These are phyloP conservation scores for Eurytoma adleriae DNA, from an alignment of 2,888 invertebrate genomes.

Conservation along the genomic window DNA sequence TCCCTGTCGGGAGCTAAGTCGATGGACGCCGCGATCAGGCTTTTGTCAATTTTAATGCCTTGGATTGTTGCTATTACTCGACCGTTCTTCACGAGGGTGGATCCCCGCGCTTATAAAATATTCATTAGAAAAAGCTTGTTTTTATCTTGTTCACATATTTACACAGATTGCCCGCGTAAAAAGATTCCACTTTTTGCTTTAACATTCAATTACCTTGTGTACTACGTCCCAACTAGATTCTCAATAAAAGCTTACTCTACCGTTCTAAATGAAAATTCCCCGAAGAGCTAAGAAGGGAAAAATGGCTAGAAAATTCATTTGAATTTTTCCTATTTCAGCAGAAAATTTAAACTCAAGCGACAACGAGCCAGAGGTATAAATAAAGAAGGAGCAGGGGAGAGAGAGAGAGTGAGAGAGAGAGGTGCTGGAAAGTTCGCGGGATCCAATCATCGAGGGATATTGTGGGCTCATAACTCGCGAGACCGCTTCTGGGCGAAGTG, in stretches of 20 bases:
- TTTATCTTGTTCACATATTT: no score
- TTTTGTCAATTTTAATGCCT: background rate
- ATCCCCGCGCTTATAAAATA: background rate
- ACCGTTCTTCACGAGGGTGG: background rate
- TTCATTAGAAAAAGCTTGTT: no score
- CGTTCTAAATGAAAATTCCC: background rate
- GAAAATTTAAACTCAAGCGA: conserved; percentile 22
- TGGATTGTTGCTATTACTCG: background rate
- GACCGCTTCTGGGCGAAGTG: conserved; percentile 62
- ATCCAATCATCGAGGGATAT: conserved; percentile 71
- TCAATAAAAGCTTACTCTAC: background rate
- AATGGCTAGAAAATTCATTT: conserved; percentile 3
- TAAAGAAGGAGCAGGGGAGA: background rate
- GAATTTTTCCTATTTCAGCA: conserved; percentile 14
- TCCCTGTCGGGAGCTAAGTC: no score
- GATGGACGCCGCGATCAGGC: no score
- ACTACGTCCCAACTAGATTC: no score
- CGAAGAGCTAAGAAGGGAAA: background rate
- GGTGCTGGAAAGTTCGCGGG: conserved; percentile 63
- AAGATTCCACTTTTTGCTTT: no score
- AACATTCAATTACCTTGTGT: no score
- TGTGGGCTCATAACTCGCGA: conserved; percentile 67
- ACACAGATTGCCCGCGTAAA: no score
- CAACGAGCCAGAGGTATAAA: background rate
- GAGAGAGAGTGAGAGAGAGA: conserved; percentile 8